phyloP scores from a whole-genome alignment of 2,113 vertebrate genomes.

The Dasypus novemcinctus region DNA sequence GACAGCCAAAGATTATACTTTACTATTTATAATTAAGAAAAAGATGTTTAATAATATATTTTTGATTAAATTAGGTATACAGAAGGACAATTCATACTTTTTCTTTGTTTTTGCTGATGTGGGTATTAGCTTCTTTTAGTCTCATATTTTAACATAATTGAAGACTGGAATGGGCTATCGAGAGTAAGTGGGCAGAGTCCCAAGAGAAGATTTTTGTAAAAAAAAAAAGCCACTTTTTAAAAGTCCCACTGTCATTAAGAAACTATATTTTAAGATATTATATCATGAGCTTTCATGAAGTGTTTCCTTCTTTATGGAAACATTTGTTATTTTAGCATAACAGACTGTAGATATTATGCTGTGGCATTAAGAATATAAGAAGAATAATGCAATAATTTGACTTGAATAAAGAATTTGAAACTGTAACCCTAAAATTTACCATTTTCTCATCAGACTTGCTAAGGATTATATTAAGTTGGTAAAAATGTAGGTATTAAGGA shows the following conservation, averaged over 20 bases:
- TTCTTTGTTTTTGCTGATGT: neutral
- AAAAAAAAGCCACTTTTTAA: neutral
- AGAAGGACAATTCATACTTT: neutral
- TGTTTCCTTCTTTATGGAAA: neutral
- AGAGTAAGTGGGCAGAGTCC: neutral
- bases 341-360: neutral
- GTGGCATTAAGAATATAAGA: conserved; percentile 5
- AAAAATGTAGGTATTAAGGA: neutral
- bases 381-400: conserved; percentile 29
- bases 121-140: neutral
- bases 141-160: neutral
- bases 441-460: conserved; percentile 1
- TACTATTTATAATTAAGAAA: neutral
- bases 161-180: neutral
- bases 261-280: neutral
- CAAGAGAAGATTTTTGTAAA: neutral
- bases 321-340: conserved; percentile 39
- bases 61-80: neutral
- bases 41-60: neutral
- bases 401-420: conserved; percentile 5
- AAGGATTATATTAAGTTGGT: conserved; percentile 14
- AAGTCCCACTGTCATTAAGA: neutral
- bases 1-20: neutral
- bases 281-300: conserved; percentile 22
- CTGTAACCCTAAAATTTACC: neutral